Evolutionary conservation across 37 sponge, comb jelly and placozoan species (phyloP), one percentile per base, ranked within the genome.

Genomic region (Bolinopsis microptera): DNA sequence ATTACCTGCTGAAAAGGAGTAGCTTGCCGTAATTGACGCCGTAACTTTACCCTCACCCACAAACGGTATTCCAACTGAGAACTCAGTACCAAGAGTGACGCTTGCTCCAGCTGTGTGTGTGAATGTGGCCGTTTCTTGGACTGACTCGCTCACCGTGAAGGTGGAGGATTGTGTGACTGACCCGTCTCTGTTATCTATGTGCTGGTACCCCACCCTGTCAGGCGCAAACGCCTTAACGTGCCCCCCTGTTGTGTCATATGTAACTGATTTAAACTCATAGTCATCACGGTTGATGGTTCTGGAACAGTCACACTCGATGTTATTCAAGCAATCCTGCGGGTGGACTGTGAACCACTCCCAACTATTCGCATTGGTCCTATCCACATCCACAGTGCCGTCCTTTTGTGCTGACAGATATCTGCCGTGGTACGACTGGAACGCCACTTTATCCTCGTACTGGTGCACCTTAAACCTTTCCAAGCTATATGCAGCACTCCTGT

Each of bases 151-250:
- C 83, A 80, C 83, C 28, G 38, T 27, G 83, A 80, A 80, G 5
- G 38, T 80, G 37, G 38, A 35, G 83, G 38, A 36, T 23, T 80
- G 83, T 2, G 9, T 23, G 3, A 32, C 1, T 22, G 83, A 24
- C 35, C 28, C 18, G 83, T 80, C 83, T 38, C 5, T 1, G 38
- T 80, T 80, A 38, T 80, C 83, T 5, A 80, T 80, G 16, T 35
- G 27, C 83, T 80, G 83, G 23, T 80, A 80, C 23, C 38, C 83
- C 83, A 80, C 83, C 38, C 38, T 13, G 38, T 80, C 83, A 35
- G 83, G 83, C 16, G 37, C 2, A 27, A 35, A 80, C 83, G 22
- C 5, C 38, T 80, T 32, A 27, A 80, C 83, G 13, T 23, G 16
- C 21, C 38, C 83, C 38, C 35, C 28, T 38, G 31, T 21, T 22